These are phyloP conservation scores for Pelmatolapia mariae DNA, from an alignment of 2,113 vertebrate genomes.

Conservation along the genomic window DNA sequence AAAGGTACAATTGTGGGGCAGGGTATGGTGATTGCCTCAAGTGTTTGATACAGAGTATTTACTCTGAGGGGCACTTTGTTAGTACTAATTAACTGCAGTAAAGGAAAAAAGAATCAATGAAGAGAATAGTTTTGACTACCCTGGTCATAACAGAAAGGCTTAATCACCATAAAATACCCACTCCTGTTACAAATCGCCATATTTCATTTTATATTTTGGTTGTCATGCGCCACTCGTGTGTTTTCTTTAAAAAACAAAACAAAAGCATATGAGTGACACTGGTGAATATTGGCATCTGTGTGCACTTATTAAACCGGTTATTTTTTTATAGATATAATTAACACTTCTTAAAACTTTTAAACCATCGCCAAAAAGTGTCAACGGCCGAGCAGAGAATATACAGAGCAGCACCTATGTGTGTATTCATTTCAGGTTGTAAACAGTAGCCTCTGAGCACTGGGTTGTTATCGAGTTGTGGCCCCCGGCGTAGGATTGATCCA, in stretches of 20 bases:
- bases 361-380: background rate
- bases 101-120: constrained; percentile 33
- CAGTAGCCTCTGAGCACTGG: constrained; percentile 67
- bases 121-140: background rate
- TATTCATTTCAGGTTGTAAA: constrained; percentile 75
- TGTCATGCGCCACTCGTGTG: background rate
- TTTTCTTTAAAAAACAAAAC: background rate
- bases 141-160: background rate
- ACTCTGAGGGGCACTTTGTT: constrained; percentile 63
- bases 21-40: constrained; percentile 58
- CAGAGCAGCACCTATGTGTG: constrained; percentile 46
- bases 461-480: constrained; percentile 87
- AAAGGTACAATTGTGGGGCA: constrained; percentile 47
- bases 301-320: background rate
- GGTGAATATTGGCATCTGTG: background rate
- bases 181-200: background rate
- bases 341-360: background rate
- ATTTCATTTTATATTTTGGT: background rate
- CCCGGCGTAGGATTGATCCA: constrained; percentile 88
- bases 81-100: constrained; percentile 54
- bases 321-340: background rate
- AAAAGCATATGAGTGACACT: background rate
- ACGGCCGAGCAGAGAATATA: constrained; percentile 15
- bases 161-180: background rate
- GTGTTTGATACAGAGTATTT: constrained; percentile 53